phyloP scores from a whole-genome alignment of 2,888 invertebrate species.

The Rambutsinella grinnellia region DNA sequence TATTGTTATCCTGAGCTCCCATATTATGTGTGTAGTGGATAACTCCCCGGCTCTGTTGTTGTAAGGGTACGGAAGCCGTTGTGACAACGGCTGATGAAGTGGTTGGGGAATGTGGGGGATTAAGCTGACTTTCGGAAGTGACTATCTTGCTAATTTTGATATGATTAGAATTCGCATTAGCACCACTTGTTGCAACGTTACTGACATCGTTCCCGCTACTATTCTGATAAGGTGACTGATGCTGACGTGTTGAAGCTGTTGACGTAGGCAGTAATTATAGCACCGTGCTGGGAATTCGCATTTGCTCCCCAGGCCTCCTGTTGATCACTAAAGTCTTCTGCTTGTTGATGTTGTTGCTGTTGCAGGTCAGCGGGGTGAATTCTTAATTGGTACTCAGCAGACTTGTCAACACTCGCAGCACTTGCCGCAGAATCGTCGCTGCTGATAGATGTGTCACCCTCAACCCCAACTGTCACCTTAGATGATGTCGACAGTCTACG shows the following conservation, averaged over 20 bases:
- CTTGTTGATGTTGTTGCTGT: constrained; percentile 8
- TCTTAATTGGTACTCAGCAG: constrained; percentile 40
- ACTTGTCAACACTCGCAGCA: constrained; percentile 3
- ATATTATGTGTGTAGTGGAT: constrained; percentile 64
- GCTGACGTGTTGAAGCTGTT: constrained; percentile 15
- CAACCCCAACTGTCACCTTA: constrained; percentile 31
- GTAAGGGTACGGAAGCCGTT: constrained; percentile 39
- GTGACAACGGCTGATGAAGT: constrained; percentile 40
- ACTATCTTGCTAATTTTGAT: constrained; percentile 51
- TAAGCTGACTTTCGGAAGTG: constrained; percentile 35
- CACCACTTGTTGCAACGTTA: constrained; percentile 16
- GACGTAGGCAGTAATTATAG: constrained; percentile 11
- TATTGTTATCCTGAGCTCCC: constrained; percentile 59
- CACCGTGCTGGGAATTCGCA: not conserved
- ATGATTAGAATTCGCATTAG: constrained; percentile 30
- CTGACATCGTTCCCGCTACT: constrained; percentile 27
- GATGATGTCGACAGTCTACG: not conserved
- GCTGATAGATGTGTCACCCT: not conserved
- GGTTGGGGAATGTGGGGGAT: constrained; percentile 17
- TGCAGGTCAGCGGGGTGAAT: constrained; percentile 44
- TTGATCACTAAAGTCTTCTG: too few species aligned
- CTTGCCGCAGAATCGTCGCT: not conserved
- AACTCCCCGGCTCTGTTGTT: constrained; percentile 58
- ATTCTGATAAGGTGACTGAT: constrained; percentile 31
- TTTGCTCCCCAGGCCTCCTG: too few species aligned